These are phyloP conservation scores for Nasonovia ribisnigri DNA, from an alignment of 2,888 invertebrate species.

Conservation along the genomic window DNA sequence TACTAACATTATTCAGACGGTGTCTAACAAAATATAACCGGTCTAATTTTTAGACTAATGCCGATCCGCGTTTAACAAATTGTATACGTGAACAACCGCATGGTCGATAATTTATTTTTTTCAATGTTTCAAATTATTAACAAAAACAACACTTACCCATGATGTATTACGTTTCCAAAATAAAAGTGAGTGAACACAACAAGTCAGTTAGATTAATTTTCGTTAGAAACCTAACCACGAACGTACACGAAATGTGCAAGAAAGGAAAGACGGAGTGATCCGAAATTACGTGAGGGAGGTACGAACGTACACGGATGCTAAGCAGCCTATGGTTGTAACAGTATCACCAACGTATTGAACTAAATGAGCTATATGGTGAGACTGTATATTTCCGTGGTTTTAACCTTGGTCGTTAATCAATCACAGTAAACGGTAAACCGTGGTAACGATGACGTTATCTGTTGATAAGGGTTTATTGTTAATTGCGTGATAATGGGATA, in stretches of 20 bases:
- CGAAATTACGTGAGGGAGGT: too few relatives aligned
- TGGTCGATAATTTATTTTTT: not conserved
- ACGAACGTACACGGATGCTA: too few relatives aligned
- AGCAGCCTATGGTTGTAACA: not conserved
- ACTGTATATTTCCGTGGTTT: too few relatives aligned
- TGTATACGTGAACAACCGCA: not conserved
- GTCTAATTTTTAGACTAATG: not conserved
- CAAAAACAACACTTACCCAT: conserved; percentile 32
- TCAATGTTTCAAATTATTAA: not conserved
- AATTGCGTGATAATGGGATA: too few relatives aligned
- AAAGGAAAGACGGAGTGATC: not conserved
- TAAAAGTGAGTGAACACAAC: too few relatives aligned
- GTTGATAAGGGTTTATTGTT: too few relatives aligned
- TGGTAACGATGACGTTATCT: too few relatives aligned
- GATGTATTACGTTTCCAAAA: not conserved
- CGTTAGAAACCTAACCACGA: too few relatives aligned
- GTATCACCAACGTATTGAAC: not conserved
- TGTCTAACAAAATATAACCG: not conserved
- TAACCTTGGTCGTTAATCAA: too few relatives aligned
- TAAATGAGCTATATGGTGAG: not conserved
- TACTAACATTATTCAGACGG: not conserved
- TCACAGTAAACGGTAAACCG: too few relatives aligned
- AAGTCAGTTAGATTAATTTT: too few relatives aligned
- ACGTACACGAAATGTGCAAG: not conserved
- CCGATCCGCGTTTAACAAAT: not conserved